phyloP scores from a whole-genome alignment of 2,113 vertebrate species.

The Synchiropus splendidus region DNA sequence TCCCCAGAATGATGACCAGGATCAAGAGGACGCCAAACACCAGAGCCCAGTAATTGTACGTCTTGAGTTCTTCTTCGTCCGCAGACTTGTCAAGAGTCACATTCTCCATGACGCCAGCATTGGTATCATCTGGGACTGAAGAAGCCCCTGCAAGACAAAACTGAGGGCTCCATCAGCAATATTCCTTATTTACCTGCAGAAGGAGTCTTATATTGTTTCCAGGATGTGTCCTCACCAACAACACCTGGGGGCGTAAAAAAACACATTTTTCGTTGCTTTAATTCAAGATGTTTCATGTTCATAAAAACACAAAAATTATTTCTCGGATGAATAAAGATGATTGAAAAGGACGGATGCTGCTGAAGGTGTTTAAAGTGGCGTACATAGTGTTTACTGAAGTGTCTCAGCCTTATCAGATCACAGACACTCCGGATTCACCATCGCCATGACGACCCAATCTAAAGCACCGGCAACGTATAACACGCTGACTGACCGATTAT shows the following conservation, averaged over 20 bases:
- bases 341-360: neutral
- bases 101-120: slow-evolving; percentile 57
- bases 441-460: slow-evolving; percentile 28
- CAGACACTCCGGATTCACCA: slow-evolving; percentile 20
- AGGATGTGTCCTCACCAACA: no score
- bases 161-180: no score
- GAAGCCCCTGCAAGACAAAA: neutral
- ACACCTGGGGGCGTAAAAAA: no score
- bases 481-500: no score
- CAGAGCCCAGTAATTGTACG: slow-evolving; percentile 60
- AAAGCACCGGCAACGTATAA: slow-evolving; percentile 14
- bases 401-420: slow-evolving; percentile 16
- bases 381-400: slow-evolving; percentile 15
- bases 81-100: slow-evolving; percentile 36
- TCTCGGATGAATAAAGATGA: slow-evolving; percentile 3
- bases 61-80: slow-evolving; percentile 5
- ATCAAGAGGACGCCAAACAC: slow-evolving; percentile 59
- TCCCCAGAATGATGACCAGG: slow-evolving; percentile 63
- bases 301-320: neutral
- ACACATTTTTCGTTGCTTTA: no score
- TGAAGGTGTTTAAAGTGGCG: slow-evolving; percentile 10
- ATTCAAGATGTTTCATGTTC: no score
- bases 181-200: no score
- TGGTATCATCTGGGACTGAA: slow-evolving; percentile 43
- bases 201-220: no score